Evolutionary conservation across 92 coral and sea anemone species (phyloP).

Genomic region (Bergia puertoricense): DNA sequence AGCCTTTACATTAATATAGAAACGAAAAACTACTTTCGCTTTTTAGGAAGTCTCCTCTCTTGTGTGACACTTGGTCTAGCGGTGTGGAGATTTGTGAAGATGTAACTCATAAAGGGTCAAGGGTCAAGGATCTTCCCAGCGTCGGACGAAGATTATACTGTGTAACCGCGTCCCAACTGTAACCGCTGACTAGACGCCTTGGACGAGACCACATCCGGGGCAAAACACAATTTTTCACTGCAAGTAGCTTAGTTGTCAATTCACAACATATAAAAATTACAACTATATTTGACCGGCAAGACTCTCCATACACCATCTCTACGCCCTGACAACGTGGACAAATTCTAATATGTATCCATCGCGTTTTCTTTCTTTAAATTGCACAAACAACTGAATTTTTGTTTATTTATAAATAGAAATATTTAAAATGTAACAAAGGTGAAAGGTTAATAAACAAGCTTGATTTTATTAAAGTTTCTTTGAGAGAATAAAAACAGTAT

Average conservation of each 20-base stretch:
- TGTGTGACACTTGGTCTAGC: slow-evolving; percentile 80
- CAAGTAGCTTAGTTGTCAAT: background rate
- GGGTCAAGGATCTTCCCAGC: background rate
- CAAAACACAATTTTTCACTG: background rate
- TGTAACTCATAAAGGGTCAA: background rate
- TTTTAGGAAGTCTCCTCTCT: slow-evolving; percentile 85
- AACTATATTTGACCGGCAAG: background rate
- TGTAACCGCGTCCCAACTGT: too few relatives aligned
- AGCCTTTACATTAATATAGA: too few relatives aligned
- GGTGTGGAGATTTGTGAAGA: slow-evolving; percentile 90
- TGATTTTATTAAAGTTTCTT: too few relatives aligned
- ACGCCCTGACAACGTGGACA: background rate
- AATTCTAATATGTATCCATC: background rate
- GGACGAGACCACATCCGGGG: background rate
- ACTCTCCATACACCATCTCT: background rate
- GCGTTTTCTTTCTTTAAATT: background rate
- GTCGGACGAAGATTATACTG: background rate
- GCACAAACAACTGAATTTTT: background rate
- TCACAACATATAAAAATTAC: background rate
- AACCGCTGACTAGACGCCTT: background rate
- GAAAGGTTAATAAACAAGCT: background rate
- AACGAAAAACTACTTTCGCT: background rate
- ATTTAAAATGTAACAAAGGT: background rate
- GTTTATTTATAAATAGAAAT: too few relatives aligned
- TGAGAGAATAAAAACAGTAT: background rate